Conservation (phyloP, 2,888 invertebrate genomes). For the Phalera bucephala region DNA sequence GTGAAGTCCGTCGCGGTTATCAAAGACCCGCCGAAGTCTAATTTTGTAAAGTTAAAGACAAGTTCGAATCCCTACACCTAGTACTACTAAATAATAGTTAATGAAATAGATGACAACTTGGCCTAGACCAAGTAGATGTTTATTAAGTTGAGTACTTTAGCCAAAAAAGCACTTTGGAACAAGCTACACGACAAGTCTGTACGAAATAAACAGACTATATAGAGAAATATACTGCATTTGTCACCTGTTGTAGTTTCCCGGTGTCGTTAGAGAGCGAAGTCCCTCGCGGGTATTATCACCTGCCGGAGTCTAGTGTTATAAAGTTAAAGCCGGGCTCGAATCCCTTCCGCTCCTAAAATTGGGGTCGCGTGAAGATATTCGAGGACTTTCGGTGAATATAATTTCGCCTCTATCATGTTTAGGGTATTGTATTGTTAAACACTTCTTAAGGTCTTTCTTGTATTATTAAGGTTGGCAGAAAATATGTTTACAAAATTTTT, state of each 20-base stretch:
- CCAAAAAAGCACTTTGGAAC: no score
- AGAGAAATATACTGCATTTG: slow-evolving; percentile 22
- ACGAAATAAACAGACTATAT: slow-evolving; percentile 21
- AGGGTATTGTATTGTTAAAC: neutral
- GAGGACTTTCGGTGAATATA: slow-evolving; percentile 25
- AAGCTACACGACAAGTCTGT: neutral
- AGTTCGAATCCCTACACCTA: no score
- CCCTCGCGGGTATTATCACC: slow-evolving; percentile 42
- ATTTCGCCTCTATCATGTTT: slow-evolving; percentile 9
- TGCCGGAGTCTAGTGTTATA: slow-evolving; percentile 33
- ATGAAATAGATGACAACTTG: no score
- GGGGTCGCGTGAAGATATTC: slow-evolving; percentile 30
- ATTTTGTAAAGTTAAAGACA: no score
- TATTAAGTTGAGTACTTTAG: no score
- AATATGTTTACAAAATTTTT: no score
- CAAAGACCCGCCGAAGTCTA: no score
- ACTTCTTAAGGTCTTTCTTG: no score
- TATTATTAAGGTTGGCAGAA: no score
- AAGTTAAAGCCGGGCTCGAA: slow-evolving; percentile 32
- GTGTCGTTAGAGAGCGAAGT: slow-evolving; percentile 39
- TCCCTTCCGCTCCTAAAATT: slow-evolving; percentile 33
- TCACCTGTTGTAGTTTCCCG: slow-evolving; percentile 26
- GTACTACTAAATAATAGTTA: no score
- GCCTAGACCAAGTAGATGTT: no score
- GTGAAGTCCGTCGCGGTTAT: no score